Conservation (phyloP, 2,888 invertebrate species). For the Netelia fuscicornis region DNA sequence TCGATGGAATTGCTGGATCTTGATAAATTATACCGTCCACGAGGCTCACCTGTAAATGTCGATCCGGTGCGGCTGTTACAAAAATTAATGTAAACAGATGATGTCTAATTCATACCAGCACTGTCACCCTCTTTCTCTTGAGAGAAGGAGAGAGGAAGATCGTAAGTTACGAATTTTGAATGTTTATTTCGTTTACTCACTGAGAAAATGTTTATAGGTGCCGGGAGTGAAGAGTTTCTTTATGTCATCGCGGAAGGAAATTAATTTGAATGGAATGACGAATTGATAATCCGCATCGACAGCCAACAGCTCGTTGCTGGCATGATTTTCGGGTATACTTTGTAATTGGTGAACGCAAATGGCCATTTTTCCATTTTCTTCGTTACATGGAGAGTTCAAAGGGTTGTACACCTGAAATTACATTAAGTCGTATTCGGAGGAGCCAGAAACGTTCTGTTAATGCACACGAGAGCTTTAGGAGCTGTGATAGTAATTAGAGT, state of each 20-base stretch:
- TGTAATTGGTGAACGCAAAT: constrained; percentile 92
- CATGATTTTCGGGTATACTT: constrained; percentile 89
- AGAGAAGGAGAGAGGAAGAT: too few species aligned
- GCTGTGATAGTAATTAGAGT: too few species aligned
- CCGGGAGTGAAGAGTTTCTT: constrained; percentile 88
- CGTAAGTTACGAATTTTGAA: constrained; percentile 80
- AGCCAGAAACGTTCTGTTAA: too few species aligned
- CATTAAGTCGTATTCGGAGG: neutral
- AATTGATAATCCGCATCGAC: constrained; percentile 93
- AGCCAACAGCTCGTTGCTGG: constrained; percentile 87
- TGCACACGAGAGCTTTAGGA: too few species aligned
- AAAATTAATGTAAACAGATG: too few species aligned
- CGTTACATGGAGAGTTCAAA: constrained; percentile 91
- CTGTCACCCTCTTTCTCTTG: too few species aligned
- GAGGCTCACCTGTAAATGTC: neutral
- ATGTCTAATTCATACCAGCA: too few species aligned
- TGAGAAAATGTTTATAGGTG: constrained; percentile 91
- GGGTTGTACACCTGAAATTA: constrained; percentile 90
- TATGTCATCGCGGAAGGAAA: too few species aligned
- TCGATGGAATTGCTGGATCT: neutral
- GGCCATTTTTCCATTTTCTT: constrained; percentile 83
- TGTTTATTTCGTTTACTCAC: constrained; percentile 76
- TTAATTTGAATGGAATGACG: constrained; percentile 88
- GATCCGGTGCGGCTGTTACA: neutral
- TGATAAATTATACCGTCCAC: constrained; percentile 1